Percentiles rank a stretch among this genome's conserved stretches.
These are phyloP conservation scores for Bellardia bayeri DNA, from an alignment of 2,888 invertebrate genomes.

Conservation along the genomic window DNA sequence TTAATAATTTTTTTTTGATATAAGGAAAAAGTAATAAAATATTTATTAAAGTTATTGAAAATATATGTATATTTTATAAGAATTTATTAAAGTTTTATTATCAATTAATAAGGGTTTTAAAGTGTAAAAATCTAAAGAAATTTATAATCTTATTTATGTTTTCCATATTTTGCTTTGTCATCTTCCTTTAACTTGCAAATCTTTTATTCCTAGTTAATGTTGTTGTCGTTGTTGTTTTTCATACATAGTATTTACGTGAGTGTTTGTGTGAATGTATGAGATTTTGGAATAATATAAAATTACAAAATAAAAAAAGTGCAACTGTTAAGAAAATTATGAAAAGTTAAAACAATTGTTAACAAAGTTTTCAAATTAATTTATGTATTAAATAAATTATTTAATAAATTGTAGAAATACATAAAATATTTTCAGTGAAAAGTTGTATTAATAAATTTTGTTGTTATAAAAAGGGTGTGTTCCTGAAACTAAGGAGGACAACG, in stretches of 20 bases:
- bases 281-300: conserved; percentile 30
- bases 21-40: neutral
- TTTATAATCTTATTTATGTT: neutral
- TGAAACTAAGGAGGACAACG: conserved; percentile 20
- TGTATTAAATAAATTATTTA: neutral
- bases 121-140: neutral
- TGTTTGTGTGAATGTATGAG: conserved; percentile 23
- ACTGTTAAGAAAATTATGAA: conserved; percentile 43
- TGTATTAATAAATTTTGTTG: neutral
- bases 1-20: neutral
- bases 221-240: conserved; percentile 39
- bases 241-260: conserved; percentile 3
- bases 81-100: neutral
- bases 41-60: neutral
- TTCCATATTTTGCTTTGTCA: conserved; percentile 45
- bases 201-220: conserved; percentile 43
- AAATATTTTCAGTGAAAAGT: conserved; percentile 10
- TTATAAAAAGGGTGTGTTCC: conserved; percentile 70
- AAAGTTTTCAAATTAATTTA: neutral
- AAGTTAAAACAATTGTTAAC: conserved; percentile 5
- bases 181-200: conserved; percentile 53
- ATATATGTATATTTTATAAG: neutral
- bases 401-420: neutral
- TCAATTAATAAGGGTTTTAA: neutral
- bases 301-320: conserved; percentile 50